Base-by-base conservation (phyloP, 1,140 invertebrate species). In the Meloidogyne exigua region DNA sequence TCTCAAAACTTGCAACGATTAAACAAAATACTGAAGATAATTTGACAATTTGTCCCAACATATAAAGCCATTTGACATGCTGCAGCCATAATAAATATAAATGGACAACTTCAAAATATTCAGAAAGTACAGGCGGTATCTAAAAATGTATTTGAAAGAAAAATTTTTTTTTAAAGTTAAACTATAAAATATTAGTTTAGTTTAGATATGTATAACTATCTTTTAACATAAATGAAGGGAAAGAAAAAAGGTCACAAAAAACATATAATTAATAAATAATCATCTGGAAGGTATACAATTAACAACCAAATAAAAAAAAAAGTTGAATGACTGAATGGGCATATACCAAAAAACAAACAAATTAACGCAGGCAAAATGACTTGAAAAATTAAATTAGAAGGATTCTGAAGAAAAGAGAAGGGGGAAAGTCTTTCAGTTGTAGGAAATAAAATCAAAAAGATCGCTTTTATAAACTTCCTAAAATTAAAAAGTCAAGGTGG, bases 11-110 rank as follows among this genome's bases (percentile, higher is more conserved):
- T 1, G 85, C 85, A 67, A 87, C 76, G 21, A 86, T 84, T 23
- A 86, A 68, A 49, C 82, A 86, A 69, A 87, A 82, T n/a, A 84
- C 82, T 4, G 85, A 87, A n/a, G 85, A 72, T 49, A 86, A 71
- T 78, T 86, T 86, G 64, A 87, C 81, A 42, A 87, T 80, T 57
- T 86, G 86, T 18, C 80, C 82, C 25, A 87, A 62, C 13, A 86
- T 69, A 75, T 81, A 82, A 7, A 86, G 63, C 21, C 71, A 68
- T 69, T 75, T 68, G 13, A 80, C 80, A 42, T 84, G 78, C 36
- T 72, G 57, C 15, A 86, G 44, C 85, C 85, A 86, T 12, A 76
- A 62, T 9, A 76, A 44, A 68, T 86, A 84, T 12, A 85, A 21
- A 9, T 69, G 25, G 15, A 67, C 42, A 42, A 77, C 77, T 25